phyloP scores from a whole-genome alignment of 2,797 vertebrate genomes.

The Artibeus lituratus region DNA sequence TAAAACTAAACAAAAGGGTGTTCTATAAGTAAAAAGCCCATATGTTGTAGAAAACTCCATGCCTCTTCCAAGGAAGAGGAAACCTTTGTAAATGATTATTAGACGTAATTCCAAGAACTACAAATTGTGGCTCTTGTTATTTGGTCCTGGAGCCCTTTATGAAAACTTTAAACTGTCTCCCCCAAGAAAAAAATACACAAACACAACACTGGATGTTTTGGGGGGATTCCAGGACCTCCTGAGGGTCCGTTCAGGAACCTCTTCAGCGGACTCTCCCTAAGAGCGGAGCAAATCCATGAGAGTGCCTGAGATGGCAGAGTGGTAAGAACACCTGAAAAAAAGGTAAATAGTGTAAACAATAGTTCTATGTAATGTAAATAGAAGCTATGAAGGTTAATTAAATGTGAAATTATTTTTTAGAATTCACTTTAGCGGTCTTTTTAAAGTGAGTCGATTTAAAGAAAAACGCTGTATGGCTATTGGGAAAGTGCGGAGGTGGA shows the following conservation, averaged over 20 bases:
- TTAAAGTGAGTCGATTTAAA: neutral
- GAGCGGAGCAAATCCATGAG: neutral
- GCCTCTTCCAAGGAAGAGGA: neutral
- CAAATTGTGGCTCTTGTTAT: neutral
- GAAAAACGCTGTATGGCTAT: neutral
- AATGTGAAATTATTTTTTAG: neutral
- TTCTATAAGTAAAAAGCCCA: neutral
- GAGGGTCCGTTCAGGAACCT: neutral
- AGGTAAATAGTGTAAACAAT: neutral
- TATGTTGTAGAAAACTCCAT: neutral
- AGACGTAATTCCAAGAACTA: neutral
- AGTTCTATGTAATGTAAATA: neutral
- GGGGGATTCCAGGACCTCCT: neutral
- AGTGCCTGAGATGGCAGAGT: neutral
- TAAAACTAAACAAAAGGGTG: too few relatives aligned
- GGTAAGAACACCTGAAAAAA: neutral
- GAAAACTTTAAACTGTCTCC: neutral
- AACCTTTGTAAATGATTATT: conserved; percentile 17
- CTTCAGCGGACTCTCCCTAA: neutral
- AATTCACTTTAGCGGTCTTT: neutral
- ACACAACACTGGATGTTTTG: neutral
- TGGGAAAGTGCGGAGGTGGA: neutral
- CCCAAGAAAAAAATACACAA: neutral
- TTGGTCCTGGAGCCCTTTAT: neutral
- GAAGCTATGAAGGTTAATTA: neutral